A percentile compares a stretch with the other conserved stretches of the same genome.
phyloP scores from a whole-genome alignment of 2,888 invertebrate genomes.

The Tenthredo mesomela region DNA sequence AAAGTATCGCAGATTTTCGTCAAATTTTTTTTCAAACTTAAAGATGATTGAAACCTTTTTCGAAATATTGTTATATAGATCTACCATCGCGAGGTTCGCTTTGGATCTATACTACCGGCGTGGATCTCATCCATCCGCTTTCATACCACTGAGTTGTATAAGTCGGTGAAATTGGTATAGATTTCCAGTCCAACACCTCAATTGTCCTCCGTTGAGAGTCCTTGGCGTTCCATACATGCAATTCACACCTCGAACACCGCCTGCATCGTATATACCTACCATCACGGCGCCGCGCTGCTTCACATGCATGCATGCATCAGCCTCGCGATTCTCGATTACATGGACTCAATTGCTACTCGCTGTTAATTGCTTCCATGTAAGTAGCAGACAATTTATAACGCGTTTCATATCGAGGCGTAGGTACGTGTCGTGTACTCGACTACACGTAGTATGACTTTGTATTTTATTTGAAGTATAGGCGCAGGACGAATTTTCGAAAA shows the following conservation, averaged over 20 bases:
- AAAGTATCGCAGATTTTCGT: too few relatives aligned
- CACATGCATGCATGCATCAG: conserved; percentile 32
- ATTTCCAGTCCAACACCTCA: conserved; percentile 78
- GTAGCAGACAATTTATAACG: conserved; percentile 44
- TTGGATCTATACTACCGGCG: neutral
- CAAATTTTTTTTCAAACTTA: too few relatives aligned
- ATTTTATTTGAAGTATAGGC: neutral
- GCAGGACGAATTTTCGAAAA: neutral
- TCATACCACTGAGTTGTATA: conserved; percentile 66
- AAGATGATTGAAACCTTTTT: too few relatives aligned
- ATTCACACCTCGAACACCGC: conserved; percentile 70
- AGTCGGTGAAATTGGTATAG: conserved; percentile 77
- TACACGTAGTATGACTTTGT: neutral
- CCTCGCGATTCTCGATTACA: conserved; percentile 46
- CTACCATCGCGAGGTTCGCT: neutral
- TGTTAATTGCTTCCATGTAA: conserved; percentile 46
- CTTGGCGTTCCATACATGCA: conserved; percentile 73
- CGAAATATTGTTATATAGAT: neutral
- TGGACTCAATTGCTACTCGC: conserved; percentile 45
- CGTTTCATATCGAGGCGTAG: neutral
- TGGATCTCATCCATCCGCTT: conserved; percentile 58
- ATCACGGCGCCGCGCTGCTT: neutral
- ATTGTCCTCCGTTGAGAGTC: conserved; percentile 76
- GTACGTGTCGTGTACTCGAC: neutral
- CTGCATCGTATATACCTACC: conserved; percentile 26